These are phyloP conservation scores for Pyrgus malvae DNA, from an alignment of 2,888 invertebrate species.

Conservation along the genomic window DNA sequence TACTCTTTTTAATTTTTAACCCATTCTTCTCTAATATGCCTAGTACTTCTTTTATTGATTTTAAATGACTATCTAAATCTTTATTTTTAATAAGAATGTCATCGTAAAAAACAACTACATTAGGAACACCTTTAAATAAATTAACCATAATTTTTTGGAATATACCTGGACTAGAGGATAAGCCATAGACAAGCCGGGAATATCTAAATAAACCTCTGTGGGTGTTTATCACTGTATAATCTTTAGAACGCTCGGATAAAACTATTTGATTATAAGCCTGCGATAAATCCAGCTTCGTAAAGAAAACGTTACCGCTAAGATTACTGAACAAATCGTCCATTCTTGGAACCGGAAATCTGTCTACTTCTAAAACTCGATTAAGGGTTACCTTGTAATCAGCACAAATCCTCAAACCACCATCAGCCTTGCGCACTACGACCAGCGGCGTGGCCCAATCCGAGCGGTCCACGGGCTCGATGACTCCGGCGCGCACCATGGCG, in stretches of 20 bases:
- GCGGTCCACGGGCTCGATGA: background rate
- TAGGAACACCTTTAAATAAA: background rate
- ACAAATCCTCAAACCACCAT: slow-evolving; percentile 2
- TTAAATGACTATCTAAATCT: background rate
- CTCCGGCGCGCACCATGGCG: background rate
- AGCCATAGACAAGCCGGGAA: background rate
- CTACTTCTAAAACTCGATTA: background rate
- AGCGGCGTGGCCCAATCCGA: slow-evolving; percentile 2
- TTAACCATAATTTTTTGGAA: background rate
- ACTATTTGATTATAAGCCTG: background rate
- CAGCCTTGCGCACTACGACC: background rate
- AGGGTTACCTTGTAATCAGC: slow-evolving; percentile 1
- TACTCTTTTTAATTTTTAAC: background rate
- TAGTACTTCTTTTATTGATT: background rate
- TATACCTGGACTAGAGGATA: background rate
- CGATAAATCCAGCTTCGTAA: slow-evolving; percentile 2
- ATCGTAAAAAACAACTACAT: background rate
- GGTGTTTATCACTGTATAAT: background rate
- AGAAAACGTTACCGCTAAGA: background rate
- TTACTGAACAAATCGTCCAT: background rate
- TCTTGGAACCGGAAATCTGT: background rate
- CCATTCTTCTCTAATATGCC: background rate
- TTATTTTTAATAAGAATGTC: background rate
- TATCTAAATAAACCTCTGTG: background rate
- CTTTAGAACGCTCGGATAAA: background rate